Evolutionary conservation across 2,888 invertebrate genomes (phyloP).

Genomic region (Mesorhabditis sp.): DNA sequence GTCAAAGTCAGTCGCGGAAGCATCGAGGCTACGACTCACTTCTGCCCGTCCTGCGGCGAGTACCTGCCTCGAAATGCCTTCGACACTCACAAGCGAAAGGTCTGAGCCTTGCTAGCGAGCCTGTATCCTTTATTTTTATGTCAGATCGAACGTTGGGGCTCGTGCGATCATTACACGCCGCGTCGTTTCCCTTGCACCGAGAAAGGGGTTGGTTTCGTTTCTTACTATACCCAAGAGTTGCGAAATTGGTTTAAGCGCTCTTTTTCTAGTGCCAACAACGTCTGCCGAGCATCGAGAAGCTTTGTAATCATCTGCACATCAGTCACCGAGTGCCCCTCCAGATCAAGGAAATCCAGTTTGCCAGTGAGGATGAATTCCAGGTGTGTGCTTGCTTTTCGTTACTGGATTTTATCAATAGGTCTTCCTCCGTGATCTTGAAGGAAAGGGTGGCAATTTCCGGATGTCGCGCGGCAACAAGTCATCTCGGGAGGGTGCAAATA

Average conservation of each 20-base stretch:
- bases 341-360: conserved; percentile 29
- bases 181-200: conserved; percentile 35
- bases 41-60: not conserved
- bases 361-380: conserved; percentile 31
- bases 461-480: conserved; percentile 45
- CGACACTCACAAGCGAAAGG: not conserved
- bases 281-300: conserved; percentile 37
- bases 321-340: conserved; percentile 33
- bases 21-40: not conserved
- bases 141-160: conserved; percentile 17
- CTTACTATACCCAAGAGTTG: too few species aligned
- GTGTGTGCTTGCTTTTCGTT: not conserved
- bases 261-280: conserved; percentile 29
- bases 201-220: conserved; percentile 12
- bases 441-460: conserved; percentile 42
- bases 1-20: conserved; percentile 4
- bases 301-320: conserved; percentile 37
- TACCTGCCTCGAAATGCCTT: not conserved
- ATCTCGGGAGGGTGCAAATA: conserved; percentile 18
- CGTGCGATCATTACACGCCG: conserved; percentile 38
- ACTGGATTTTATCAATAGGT: conserved; percentile 8
- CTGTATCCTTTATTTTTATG: not conserved
- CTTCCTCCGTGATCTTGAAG: conserved; percentile 37
- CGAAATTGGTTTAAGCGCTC: too few species aligned
- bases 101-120: not conserved